Conservation (phyloP, 2,888 invertebrate species). For the Morinoia aosen region DNA sequence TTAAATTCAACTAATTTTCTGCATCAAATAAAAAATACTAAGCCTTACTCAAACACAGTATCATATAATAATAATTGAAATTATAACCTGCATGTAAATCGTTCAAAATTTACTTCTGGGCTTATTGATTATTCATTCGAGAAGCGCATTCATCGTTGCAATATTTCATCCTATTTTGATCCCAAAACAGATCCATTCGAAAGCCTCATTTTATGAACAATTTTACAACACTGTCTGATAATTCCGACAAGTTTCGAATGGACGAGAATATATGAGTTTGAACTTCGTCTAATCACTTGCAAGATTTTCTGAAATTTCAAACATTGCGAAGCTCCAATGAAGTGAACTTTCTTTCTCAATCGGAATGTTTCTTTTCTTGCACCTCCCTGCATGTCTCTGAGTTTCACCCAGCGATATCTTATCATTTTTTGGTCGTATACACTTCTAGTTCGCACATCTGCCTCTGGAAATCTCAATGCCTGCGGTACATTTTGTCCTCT, state of each 20-base stretch:
- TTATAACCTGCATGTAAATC: too few relatives aligned
- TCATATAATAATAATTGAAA: too few relatives aligned
- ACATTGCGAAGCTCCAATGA: background rate
- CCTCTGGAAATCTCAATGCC: background rate
- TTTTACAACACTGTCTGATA: too few relatives aligned
- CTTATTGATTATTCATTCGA: too few relatives aligned
- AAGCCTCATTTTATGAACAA: too few relatives aligned
- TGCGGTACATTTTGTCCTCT: background rate
- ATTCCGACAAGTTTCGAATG: background rate
- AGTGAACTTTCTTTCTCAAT: background rate
- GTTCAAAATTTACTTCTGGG: too few relatives aligned
- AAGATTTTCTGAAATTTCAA: background rate
- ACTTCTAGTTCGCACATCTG: slow-evolving; percentile 3
- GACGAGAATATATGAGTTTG: background rate
- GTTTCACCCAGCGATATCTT: background rate
- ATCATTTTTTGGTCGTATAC: background rate
- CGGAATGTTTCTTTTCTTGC: background rate
- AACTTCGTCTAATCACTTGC: background rate
- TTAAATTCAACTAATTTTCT: too few relatives aligned
- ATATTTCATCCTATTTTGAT: too few relatives aligned
- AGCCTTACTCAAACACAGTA: too few relatives aligned
- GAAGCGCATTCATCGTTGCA: too few relatives aligned
- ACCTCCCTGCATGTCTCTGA: background rate
- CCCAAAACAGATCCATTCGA: too few relatives aligned
- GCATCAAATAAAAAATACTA: too few relatives aligned